Base-by-base conservation (phyloP, 2,888 invertebrate genomes). In the Steinernema hermaphroditum region DNA sequence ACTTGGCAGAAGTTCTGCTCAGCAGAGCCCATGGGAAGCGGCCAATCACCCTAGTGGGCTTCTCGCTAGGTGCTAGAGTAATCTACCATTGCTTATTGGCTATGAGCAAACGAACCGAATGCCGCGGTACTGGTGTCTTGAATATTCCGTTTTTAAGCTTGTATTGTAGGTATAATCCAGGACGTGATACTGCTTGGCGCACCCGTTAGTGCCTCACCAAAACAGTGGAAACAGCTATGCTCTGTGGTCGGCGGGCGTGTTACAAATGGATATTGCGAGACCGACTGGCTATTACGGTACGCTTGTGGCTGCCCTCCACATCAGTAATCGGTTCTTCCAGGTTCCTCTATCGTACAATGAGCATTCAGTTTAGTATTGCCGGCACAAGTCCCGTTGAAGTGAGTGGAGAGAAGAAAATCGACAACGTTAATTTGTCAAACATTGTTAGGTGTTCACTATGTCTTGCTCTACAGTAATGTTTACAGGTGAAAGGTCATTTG, bases 51-150 rank as follows among this genome's bases (percentile, higher is more conserved):
- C 87, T 91, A 69, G 89, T 91, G 74, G 85, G 91, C 4, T 91
- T 90, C 84, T 91, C 91, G 80, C 88, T 91, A 16, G 91, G 91
- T n/a, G 91, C 91, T 1, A 87, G 91, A 73, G 91, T 91, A 46
- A 90, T 91, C 76, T 91, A 90, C 86, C 90, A 90, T 82, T 91
- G 91, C 84, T 87, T 91, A 27, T 87, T 90, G 80, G 90, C 90
- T 80, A 84, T 89, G 84, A 82, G 87, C 41, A 87, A 86, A 74
- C 75, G 88, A 74, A 86, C 86, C 1, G 78, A 83, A 46, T 77
- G 72, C 69, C 74, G 73, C 12, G 83, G 80, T 81, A 41, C n/a
- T n/a, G n/a, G n/a, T n/a, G n/a, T n/a, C n/a, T n/a, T n/a, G n/a
- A n/a, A n/a, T n/a, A n/a, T n/a, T n/a, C n/a, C n/a, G n/a, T n/a